Percentiles rank a stretch among this genome's conserved stretches.
These are phyloP conservation scores for Metaphire vulgaris DNA, from an alignment of 1,140 invertebrate genomes.

Conservation along the genomic window DNA sequence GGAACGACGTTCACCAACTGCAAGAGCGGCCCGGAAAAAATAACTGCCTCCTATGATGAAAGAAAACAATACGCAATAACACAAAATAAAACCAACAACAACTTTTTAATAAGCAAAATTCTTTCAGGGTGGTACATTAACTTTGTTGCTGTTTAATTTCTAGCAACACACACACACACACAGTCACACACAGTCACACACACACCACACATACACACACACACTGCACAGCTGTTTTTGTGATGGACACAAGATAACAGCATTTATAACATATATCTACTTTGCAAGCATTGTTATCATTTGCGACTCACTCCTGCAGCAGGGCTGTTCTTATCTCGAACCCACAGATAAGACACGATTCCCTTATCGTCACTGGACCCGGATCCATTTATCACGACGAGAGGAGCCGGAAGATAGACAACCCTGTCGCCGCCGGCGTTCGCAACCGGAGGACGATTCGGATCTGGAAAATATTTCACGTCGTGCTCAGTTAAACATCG, in stretches of 20 bases:
- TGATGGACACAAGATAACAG: neutral
- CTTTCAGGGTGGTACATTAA: conserved; percentile 2
- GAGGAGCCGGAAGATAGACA: conserved; percentile 68
- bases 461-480: conserved; percentile 13
- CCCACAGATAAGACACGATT: conserved; percentile 79
- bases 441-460: conserved; percentile 50
- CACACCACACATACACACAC: too few species aligned
- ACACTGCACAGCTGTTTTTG: too few species aligned
- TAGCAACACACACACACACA: too few species aligned
- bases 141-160: too few species aligned
- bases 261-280: neutral
- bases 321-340: conserved; percentile 68
- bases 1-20: conserved; percentile 74
- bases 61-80: too few species aligned
- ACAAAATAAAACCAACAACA: too few species aligned
- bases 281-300: neutral
- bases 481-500: neutral
- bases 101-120: too few species aligned
- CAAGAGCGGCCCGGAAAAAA: conserved; percentile 48
- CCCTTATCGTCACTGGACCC: conserved; percentile 78
- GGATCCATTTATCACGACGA: conserved; percentile 76
- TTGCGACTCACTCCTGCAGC: conserved; percentile 70
- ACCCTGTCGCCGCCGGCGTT: conserved; percentile 59
- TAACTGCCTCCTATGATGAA: conserved; percentile 42
- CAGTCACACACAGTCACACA: too few species aligned